A percentile compares a stretch with the other conserved stretches of the same genome.
Evolutionary conservation across 2,113 vertebrate genomes (phyloP).

Genomic region (Athene cunicularia): DNA sequence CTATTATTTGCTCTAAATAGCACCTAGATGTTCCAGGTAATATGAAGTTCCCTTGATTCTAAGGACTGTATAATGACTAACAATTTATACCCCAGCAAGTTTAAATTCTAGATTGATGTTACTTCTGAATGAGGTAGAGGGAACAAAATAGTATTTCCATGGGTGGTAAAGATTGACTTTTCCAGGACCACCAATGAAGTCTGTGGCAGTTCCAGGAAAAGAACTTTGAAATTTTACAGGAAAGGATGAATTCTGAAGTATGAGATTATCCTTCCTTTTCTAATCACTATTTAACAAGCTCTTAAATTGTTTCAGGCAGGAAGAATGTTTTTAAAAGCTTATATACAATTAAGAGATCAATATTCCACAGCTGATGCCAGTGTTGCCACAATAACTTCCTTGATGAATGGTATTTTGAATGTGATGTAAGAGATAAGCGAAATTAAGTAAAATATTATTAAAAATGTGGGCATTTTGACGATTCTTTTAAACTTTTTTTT

Average conservation of each 20-base stretch:
- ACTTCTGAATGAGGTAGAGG: accelerated
- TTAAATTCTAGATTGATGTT: not conserved
- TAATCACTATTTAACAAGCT: not conserved
- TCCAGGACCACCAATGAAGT: not conserved
- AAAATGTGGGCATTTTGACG: not conserved
- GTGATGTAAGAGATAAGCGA: not conserved
- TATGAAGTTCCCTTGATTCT: not conserved
- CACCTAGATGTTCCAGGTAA: not conserved
- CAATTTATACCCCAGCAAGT: not conserved
- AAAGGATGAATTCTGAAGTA: not conserved
- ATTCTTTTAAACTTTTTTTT: not conserved
- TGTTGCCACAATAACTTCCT: not conserved
- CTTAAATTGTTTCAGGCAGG: not conserved
- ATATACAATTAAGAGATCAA: not conserved
- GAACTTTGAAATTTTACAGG: not conserved
- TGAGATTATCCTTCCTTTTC: not conserved
- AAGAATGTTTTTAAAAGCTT: not conserved
- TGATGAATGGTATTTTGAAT: not conserved
- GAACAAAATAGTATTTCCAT: not conserved
- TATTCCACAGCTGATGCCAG: not conserved
- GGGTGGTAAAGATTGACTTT: not conserved
- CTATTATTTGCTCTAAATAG: not conserved
- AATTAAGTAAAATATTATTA: not conserved
- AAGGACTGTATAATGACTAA: not conserved
- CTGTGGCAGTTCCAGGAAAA: not conserved